Conservation (phyloP, 2,113 vertebrate species). For the Motacilla tschutschensis region DNA sequence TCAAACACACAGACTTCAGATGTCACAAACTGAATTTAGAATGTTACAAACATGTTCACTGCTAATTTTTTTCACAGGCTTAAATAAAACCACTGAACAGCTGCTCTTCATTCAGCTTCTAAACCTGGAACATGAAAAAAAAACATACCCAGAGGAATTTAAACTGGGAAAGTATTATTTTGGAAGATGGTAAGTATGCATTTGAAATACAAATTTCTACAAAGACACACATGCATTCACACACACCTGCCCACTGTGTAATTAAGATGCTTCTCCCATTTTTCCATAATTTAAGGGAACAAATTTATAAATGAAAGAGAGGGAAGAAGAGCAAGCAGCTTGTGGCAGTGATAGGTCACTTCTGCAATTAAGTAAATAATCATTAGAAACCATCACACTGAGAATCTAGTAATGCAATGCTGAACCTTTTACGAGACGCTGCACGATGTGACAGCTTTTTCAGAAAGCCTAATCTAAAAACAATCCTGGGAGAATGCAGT, state of each 20-base stretch:
- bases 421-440: neutral
- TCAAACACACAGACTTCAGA: neutral
- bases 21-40: neutral
- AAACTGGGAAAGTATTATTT: neutral
- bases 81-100: neutral
- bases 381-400: neutral
- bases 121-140: neutral
- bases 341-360: neutral
- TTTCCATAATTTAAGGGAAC: neutral
- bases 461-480: neutral
- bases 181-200: neutral
- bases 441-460: neutral
- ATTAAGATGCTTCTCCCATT: neutral
- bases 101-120: neutral
- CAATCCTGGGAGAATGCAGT: neutral
- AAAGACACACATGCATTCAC: accelerated
- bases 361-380: neutral
- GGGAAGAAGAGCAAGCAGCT: neutral
- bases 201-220: neutral
- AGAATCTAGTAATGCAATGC: neutral
- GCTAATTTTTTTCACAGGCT: neutral
- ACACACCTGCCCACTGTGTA: neutral
- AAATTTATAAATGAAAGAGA: neutral
- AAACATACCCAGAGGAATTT: neutral
- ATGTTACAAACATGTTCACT: neutral